Conservation (phyloP, 1,140 invertebrate species). For the Drosophila lini region DNA sequence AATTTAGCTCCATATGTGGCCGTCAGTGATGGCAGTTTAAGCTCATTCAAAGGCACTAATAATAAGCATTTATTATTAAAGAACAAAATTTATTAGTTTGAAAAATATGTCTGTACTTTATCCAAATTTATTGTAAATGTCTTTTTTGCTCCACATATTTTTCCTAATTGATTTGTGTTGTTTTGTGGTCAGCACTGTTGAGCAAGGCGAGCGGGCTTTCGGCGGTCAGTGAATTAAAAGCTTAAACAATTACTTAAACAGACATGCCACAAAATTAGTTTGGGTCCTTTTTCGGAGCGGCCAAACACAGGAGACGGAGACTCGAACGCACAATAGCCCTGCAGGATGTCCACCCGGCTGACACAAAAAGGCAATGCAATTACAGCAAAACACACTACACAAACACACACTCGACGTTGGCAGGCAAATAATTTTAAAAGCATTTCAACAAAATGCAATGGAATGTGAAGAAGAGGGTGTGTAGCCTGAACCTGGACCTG, state of each 20-base stretch:
- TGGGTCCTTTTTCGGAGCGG: slow-evolving; percentile 37
- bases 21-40: slow-evolving; percentile 5
- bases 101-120: neutral
- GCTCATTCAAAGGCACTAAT: neutral
- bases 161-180: neutral
- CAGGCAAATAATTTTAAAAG: slow-evolving; percentile 75
- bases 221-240: slow-evolving; percentile 60
- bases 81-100: neutral
- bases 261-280: slow-evolving; percentile 79
- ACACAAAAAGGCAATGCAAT: slow-evolving; percentile 72
- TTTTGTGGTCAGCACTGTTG: slow-evolving; percentile 1
- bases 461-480: slow-evolving; percentile 21
- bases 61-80: neutral
- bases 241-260: slow-evolving; percentile 78
- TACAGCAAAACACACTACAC: slow-evolving; percentile 58
- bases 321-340: slow-evolving; percentile 25
- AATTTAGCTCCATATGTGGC: slow-evolving; percentile 19
- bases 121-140: neutral
- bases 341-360: slow-evolving; percentile 39
- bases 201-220: neutral
- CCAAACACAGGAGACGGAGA: slow-evolving; percentile 23
- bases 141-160: too few relatives aligned
- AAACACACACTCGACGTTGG: slow-evolving; percentile 31
- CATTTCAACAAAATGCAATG: slow-evolving; percentile 70
- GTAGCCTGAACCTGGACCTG: neutral